Evolutionary conservation across 2,888 invertebrate genomes (phyloP), one percentile per base, ranked within the genome.

Genomic region (Cryptocephalus primarius): DNA sequence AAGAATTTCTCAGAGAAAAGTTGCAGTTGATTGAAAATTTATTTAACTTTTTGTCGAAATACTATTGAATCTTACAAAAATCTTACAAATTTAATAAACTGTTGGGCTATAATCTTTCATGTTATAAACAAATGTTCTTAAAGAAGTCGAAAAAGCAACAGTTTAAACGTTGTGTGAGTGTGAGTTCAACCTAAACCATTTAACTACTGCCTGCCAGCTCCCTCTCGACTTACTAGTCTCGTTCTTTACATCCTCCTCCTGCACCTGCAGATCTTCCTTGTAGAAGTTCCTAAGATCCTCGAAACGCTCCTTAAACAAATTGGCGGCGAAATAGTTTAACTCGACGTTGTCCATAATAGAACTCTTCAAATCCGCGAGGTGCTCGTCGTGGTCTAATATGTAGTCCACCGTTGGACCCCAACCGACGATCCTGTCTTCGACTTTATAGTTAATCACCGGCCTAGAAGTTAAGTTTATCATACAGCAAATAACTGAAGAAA

Each of bases 391-490:
- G 45, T 79, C 76, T 62, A 91, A 72, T 44, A 88, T 76, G 56
- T 80, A 81, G 38, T 75, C 72, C 33, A 91, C 69, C 50, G 80
- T 79, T 0, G 90, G 89, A 0, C 88, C 80, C 32, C 76, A 73
- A 1, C 86, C 86, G 46, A 84, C 83, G 0, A 85, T 78, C 64
- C 85, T 78, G 39, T 86, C 83, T 56, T 89, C 86, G 60, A 82
- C 78, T 60, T 87, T 85, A 12, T 83, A 85, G 76, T 90, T 88
- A 51, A 92, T 85, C 12, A 84, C 79, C 0, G 91, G 91, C 48
- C 85, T 84, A 57, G 41, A 67, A 64, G 43, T 42, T 9, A 22
- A 6, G 22, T 22, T 22, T 4, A 22, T 6, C 22, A 22, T 22
- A 6, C 22, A 22, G 22, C 2, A 22, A 22, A 22, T 22, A 6